These are phyloP conservation scores for Kuschelorhynchus macadamiae DNA, from an alignment of 2,888 invertebrate species.

Conservation along the genomic window DNA sequence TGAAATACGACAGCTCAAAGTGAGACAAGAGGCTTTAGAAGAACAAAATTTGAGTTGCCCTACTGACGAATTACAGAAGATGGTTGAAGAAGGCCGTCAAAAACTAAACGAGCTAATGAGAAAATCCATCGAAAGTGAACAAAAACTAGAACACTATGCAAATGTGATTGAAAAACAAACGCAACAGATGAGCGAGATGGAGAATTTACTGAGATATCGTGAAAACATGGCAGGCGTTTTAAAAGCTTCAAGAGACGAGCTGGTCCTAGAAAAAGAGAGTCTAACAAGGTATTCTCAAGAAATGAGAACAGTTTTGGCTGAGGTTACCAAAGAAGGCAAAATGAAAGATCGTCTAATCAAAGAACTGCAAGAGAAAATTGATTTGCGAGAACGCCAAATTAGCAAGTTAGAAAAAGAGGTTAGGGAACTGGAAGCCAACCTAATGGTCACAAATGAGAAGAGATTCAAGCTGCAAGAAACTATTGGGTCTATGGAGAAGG, in stretches of 20 bases:
- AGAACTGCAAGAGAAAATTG: conserved; percentile 61
- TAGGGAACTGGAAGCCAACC: conserved; percentile 59
- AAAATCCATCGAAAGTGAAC: conserved; percentile 61
- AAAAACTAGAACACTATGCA: conserved; percentile 71
- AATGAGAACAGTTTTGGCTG: conserved; percentile 59
- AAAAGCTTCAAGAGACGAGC: conserved; percentile 71
- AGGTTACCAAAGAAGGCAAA: conserved; percentile 50
- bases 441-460: conserved; percentile 63
- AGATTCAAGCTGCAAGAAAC: conserved; percentile 65
- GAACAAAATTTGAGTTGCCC: conserved; percentile 58
- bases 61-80: conserved; percentile 60
- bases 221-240: conserved; percentile 75
- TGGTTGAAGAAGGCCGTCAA: conserved; percentile 62
- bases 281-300: conserved; percentile 63
- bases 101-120: conserved; percentile 60
- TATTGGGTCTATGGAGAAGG: conserved; percentile 63
- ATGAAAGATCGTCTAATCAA: conserved; percentile 16
- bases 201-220: conserved; percentile 74
- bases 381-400: conserved; percentile 57
- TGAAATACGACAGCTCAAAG: conserved; percentile 58
- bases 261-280: conserved; percentile 71
- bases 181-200: conserved; percentile 74
- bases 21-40: conserved; percentile 57
- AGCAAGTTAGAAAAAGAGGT: conserved; percentile 61
- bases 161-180: conserved; percentile 74